Percentiles rank a stretch among this genome's conserved stretches.
These are phyloP conservation scores for Athalia circularis DNA, from an alignment of 2,888 invertebrate genomes.

Conservation along the genomic window DNA sequence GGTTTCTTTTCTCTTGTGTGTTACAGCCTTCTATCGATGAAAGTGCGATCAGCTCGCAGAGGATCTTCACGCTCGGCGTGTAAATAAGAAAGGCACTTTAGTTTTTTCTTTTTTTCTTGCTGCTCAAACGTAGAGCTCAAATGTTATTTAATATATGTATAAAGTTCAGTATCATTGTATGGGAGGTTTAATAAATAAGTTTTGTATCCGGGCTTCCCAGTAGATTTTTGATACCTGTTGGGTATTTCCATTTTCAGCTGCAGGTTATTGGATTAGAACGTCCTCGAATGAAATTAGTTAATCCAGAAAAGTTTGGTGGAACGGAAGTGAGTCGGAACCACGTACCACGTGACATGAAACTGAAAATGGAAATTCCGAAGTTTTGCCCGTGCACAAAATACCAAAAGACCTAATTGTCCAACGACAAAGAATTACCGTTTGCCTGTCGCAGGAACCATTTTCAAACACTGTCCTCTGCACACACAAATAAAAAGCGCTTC, in stretches of 20 bases:
- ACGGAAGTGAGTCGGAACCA: conserved; percentile 37
- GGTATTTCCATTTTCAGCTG: conserved; percentile 23
- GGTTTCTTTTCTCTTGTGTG: neutral
- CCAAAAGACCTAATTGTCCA: conserved; percentile 18
- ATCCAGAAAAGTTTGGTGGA: conserved; percentile 35
- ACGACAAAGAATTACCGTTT: neutral
- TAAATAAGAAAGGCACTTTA: neutral
- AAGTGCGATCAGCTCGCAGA: conserved; percentile 16
- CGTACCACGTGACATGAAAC: conserved; percentile 35
- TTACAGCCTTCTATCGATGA: conserved; percentile 19
- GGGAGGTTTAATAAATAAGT: conserved; percentile 29
- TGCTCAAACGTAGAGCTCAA: too few relatives aligned
- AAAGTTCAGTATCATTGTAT: neutral
- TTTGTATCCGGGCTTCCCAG: neutral
- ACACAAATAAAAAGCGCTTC: too few relatives aligned
- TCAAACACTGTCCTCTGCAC: too few relatives aligned
- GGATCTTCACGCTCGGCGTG: neutral
- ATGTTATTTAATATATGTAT: neutral
- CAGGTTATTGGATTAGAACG: conserved; percentile 20
- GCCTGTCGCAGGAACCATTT: too few relatives aligned
- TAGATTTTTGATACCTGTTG: neutral
- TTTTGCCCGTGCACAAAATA: conserved; percentile 30
- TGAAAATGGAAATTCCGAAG: conserved; percentile 40
- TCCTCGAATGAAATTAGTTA: conserved; percentile 32
- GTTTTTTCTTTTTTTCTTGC: too few relatives aligned